phyloP scores from a whole-genome alignment of 2,797 vertebrate species.

The Hemitrygon akajei region DNA sequence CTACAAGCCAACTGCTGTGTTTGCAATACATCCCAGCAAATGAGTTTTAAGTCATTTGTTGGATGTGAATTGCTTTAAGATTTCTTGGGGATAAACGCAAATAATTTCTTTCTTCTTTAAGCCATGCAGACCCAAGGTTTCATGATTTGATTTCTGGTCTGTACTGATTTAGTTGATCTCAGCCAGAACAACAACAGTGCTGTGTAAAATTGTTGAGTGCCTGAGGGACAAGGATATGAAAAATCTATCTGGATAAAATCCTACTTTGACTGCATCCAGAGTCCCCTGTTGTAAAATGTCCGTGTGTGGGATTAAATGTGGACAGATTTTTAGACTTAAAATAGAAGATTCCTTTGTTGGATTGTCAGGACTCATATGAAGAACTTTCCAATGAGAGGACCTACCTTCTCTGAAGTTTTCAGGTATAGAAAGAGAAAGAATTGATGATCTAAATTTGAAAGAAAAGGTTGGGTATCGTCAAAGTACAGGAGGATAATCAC shows the following conservation, averaged over 20 bases:
- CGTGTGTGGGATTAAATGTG: neutral
- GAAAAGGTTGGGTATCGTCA: neutral
- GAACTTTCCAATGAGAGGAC: neutral
- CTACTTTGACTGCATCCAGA: slow-evolving; percentile 24
- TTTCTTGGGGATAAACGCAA: slow-evolving; percentile 14
- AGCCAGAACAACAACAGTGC: neutral
- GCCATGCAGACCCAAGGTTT: neutral
- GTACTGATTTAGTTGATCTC: slow-evolving; percentile 19
- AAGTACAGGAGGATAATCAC: neutral
- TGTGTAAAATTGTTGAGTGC: slow-evolving; percentile 26
- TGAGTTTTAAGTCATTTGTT: neutral
- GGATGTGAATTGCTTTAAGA: slow-evolving; percentile 22
- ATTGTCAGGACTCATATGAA: neutral
- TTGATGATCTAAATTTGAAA: neutral
- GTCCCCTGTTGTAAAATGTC: neutral
- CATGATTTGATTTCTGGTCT: neutral
- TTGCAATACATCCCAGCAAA: neutral
- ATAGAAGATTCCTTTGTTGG: neutral
- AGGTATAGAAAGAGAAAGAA: neutral
- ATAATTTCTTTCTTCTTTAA: slow-evolving; percentile 15
- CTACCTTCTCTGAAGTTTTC: neutral
- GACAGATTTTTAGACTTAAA: neutral
- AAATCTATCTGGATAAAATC: slow-evolving; percentile 19
- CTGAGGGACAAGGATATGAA: neutral
- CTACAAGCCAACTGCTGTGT: slow-evolving; percentile 8